These are phyloP conservation scores for Chrysogorgia sp. DNA, from an alignment of 92 coral and sea anemone genomes.

Conservation along the genomic window DNA sequence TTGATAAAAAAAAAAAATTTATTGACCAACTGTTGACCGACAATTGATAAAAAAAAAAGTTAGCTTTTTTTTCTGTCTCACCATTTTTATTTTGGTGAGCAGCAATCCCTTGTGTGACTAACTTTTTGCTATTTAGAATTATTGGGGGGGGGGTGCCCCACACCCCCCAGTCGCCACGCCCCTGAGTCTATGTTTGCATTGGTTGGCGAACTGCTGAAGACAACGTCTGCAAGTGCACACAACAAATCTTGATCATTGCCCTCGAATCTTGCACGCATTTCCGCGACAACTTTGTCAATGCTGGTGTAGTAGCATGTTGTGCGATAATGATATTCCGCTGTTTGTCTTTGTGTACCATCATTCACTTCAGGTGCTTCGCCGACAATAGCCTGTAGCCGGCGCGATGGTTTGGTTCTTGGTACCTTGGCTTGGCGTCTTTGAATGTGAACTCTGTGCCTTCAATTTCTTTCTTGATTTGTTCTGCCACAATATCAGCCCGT, in stretches of 20 bases:
- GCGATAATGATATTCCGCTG: constrained; percentile 46
- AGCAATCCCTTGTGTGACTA: too few relatives aligned
- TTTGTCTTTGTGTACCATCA: too few relatives aligned
- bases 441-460: constrained; percentile 28
- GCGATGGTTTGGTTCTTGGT: constrained; percentile 43
- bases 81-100: too few relatives aligned
- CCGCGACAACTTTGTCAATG: constrained; percentile 51
- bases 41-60: too few relatives aligned
- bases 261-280: constrained; percentile 40
- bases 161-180: too few relatives aligned
- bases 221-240: constrained; percentile 42
- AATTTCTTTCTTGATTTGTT: constrained; percentile 26
- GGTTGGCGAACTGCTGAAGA: too few relatives aligned
- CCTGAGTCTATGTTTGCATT: too few relatives aligned
- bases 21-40: too few relatives aligned
- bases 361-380: constrained; percentile 34
- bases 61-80: too few relatives aligned
- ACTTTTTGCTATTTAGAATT: too few relatives aligned
- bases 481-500: constrained; percentile 37
- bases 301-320: constrained; percentile 40
- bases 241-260: constrained; percentile 43
- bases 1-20: too few relatives aligned
- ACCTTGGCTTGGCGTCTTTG: constrained; percentile 50
- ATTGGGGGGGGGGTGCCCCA: too few relatives aligned
- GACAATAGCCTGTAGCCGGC: constrained; percentile 39